These are phyloP conservation scores for Carollia perspicillata DNA, from an alignment of 2,113 vertebrate species.

Conservation along the genomic window DNA sequence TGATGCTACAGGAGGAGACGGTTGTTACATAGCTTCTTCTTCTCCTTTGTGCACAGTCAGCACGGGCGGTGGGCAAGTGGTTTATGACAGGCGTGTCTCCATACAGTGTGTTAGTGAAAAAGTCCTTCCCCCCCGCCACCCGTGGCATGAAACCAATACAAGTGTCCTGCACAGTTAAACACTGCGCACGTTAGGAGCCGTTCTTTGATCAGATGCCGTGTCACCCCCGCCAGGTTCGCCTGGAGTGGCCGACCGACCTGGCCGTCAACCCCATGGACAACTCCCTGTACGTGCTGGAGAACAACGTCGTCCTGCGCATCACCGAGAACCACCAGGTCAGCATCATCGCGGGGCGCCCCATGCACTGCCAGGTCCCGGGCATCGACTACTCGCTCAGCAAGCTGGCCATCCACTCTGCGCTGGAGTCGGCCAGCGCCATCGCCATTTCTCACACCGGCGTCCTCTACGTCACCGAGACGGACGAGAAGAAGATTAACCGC, in stretches of 20 bases:
- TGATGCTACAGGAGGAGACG: neutral
- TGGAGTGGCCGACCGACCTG: constrained; percentile 99
- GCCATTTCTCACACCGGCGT: constrained; percentile 95
- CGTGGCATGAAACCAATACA: neutral
- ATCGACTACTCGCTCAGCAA: constrained; percentile 99
- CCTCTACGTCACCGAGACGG: constrained; percentile 98
- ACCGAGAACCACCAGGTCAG: constrained; percentile 99
- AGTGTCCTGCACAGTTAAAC: neutral
- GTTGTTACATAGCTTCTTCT: too few relatives aligned
- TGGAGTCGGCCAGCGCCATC: constrained; percentile 97
- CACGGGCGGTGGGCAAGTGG: neutral
- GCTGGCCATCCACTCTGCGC: constrained; percentile 95
- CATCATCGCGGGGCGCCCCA: constrained; percentile 97
- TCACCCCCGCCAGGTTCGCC: constrained; percentile 91
- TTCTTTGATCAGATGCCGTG: neutral
- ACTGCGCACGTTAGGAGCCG: fast-evolving
- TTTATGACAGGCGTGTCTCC: too few relatives aligned
- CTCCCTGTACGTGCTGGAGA: constrained; percentile 97
- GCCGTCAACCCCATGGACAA: constrained; percentile 99
- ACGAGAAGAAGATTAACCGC: constrained; percentile 99
- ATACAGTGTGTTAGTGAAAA: neutral
- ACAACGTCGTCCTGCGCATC: constrained; percentile 98
- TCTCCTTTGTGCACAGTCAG: neutral
- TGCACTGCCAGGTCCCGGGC: constrained; percentile 98
- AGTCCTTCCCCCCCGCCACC: neutral